These are phyloP conservation scores for Chrosomus eos DNA, from an alignment of 2,797 vertebrate species.

Conservation along the genomic window DNA sequence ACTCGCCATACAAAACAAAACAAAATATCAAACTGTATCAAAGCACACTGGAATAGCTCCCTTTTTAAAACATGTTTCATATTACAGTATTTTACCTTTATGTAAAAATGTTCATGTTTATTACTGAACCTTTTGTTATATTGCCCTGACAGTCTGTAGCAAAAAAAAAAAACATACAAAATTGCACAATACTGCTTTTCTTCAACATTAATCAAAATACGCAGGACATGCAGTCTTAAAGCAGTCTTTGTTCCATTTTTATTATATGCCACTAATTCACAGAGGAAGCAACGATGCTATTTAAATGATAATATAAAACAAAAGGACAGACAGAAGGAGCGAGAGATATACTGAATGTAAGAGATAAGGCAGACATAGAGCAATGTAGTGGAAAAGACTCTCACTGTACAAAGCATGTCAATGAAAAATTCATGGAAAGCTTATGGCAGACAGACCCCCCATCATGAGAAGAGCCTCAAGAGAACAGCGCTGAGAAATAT, in stretches of 20 bases:
- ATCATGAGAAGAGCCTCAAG: slow-evolving; percentile 61
- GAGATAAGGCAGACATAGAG: slow-evolving; percentile 35
- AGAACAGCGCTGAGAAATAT: slow-evolving; percentile 71
- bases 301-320: not conserved
- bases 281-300: not conserved
- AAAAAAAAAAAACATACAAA: not conserved
- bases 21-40: not conserved
- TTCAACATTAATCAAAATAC: not conserved
- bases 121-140: not conserved
- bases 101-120: not conserved
- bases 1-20: not conserved
- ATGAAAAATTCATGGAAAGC: slow-evolving; percentile 78
- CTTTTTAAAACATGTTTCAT: not conserved
- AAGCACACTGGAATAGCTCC: no score
- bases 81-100: not conserved
- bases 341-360: slow-evolving; percentile 71
- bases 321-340: not conserved
- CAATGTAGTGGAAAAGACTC: slow-evolving; percentile 25
- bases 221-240: not conserved
- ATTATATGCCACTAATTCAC: not conserved
- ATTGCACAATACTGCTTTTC: not conserved
- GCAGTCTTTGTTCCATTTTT: not conserved
- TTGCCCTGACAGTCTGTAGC: not conserved
- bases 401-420: slow-evolving; percentile 62
- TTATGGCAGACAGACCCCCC: slow-evolving; percentile 70